These are phyloP conservation scores for Nycticorax nycticorax DNA, from an alignment of 2,113 vertebrate genomes.

Conservation along the genomic window DNA sequence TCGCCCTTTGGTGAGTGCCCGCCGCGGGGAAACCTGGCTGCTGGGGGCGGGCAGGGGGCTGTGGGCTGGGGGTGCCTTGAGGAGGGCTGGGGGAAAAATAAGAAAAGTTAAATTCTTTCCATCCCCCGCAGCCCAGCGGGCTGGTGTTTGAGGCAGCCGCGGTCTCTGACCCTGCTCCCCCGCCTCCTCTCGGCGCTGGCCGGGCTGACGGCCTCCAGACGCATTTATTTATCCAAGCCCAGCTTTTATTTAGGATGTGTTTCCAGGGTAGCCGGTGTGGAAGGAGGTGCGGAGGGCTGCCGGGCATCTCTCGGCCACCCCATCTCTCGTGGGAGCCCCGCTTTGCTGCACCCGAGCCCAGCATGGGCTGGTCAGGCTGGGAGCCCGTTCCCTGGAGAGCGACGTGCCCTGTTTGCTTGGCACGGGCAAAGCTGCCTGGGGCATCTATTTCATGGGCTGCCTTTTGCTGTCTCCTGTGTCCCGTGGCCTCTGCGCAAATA, in stretches of 20 bases:
- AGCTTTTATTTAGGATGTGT: conserved; percentile 39
- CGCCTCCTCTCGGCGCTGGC: background rate
- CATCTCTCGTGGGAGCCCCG: accelerated
- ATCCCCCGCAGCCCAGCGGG: background rate
- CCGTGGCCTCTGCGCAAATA: background rate
- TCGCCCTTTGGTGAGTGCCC: background rate
- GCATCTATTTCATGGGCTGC: background rate
- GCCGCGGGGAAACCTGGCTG: accelerated
- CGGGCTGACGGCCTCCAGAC: background rate
- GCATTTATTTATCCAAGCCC: background rate
- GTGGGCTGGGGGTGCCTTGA: background rate
- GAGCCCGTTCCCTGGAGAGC: background rate
- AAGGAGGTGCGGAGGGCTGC: background rate
- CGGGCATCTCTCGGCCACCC: background rate
- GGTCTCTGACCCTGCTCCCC: background rate
- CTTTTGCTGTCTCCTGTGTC: background rate
- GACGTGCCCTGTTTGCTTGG: background rate
- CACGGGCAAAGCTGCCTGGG: accelerated
- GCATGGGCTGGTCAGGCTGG: accelerated
- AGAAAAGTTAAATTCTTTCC: background rate
- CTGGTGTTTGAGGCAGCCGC: background rate
- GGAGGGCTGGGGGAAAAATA: no score
- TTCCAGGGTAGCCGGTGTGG: background rate
- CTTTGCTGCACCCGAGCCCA: accelerated
- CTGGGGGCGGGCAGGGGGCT: background rate